Evolutionary conservation across 2,797 vertebrate genomes (phyloP), one percentile per base, ranked within the genome.

Genomic region (Babyrousa celebensis): DNA sequence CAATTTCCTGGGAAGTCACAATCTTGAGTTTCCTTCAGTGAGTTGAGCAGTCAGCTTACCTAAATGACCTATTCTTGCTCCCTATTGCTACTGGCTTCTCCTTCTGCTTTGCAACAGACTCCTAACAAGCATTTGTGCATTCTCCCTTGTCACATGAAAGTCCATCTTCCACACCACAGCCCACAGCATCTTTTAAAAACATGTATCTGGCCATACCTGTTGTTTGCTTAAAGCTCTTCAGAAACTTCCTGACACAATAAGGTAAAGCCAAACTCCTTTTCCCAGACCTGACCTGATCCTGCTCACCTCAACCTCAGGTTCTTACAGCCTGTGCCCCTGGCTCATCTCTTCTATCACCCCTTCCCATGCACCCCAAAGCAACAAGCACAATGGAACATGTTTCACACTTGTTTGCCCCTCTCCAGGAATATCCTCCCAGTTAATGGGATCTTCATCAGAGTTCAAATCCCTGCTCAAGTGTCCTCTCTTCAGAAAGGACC

Each of bases 71-170:
- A 21, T 12, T 60, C 85, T 84, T 52, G 23, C 56, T 52, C 36
- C 2, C 23, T 6, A 10, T 15, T 56, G 56, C 25, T 58, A 12
- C 7, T 82, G 36, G 20, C 58, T 94, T 83, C 54, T 40, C 27
- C 25, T 4, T 58, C 3, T 11, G 2, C 20, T 85, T 60, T 63
- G 58, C 20, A 56, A 18, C 48, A 4, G 12, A 32, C 21, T 89
- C 21, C 32, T 52, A 48, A 40, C 3, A 48, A 62, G 29, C 27
- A 71, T 6, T 21, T 17, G 17, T 1, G 0, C 9, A 0, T 54
- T 27, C 6, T 5, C 12, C 2, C 5, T 15, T 27, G 48, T 6
- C 78, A 60, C 10, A 0, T 0, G 4, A 18, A 25, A 23, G 11
- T 75, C 54, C 23, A 10, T 43, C 36, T 40, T 7, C 43, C 56